Evolutionary conservation across 2,113 vertebrate species (phyloP).

Genomic region (Leptobrachium ailaonicum): DNA sequence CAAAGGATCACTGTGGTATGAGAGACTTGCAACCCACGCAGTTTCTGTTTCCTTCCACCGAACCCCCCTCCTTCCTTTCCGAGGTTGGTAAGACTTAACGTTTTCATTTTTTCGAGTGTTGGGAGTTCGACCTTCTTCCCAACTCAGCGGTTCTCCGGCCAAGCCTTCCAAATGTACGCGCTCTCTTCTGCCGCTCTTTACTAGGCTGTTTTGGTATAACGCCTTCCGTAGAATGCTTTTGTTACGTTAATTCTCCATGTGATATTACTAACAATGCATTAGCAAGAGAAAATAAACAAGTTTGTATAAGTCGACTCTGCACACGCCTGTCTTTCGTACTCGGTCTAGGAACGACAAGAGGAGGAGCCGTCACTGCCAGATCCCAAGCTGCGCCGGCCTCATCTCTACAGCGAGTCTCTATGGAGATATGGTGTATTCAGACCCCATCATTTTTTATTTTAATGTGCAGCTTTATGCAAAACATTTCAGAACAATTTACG

Average conservation of each 20-base stretch:
- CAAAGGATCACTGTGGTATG: neutral
- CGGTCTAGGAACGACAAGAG: no score
- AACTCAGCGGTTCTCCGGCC: neutral
- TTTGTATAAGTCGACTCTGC: constrained; percentile 2
- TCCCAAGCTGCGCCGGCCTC: no score
- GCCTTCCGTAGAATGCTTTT: constrained; percentile 38
- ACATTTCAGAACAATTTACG: no score
- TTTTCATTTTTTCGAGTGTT: neutral
- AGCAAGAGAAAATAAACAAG: constrained; percentile 42
- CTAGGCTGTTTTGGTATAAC: constrained; percentile 37
- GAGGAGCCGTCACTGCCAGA: no score
- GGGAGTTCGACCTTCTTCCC: neutral
- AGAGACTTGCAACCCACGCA: neutral
- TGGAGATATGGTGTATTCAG: no score
- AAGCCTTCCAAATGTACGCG: constrained; percentile 40
- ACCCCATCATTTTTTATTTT: no score
- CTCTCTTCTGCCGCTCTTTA: constrained; percentile 34
- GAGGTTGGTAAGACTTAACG: neutral
- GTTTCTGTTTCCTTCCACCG: neutral
- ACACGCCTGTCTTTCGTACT: neutral
- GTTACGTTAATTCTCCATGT: constrained; percentile 42
- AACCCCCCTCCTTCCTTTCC: neutral
- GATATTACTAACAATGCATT: constrained; percentile 49
- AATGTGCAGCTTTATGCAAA: no score
- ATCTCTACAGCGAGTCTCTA: no score